These are phyloP conservation scores for Ridgeia piscesae DNA, from an alignment of 1,140 invertebrate genomes.

Conservation along the genomic window DNA sequence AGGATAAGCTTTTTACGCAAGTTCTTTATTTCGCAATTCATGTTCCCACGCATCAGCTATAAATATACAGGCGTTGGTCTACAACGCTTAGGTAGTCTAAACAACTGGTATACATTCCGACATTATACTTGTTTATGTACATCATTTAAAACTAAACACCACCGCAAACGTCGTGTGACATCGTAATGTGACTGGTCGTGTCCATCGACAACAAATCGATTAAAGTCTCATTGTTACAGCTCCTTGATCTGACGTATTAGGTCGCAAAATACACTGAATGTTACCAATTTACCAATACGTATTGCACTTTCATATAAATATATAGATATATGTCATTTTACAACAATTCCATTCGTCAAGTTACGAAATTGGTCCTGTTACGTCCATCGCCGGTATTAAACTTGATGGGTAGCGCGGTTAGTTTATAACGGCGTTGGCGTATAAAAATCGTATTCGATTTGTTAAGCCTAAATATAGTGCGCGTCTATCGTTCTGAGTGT, in stretches of 20 bases:
- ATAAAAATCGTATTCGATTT: neutral
- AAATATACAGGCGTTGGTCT: neutral
- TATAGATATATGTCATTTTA: neutral
- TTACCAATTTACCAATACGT: neutral
- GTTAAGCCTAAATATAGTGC: neutral
- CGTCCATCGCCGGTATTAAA: neutral
- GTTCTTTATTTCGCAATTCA: neutral
- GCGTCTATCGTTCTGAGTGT: neutral
- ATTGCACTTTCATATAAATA: neutral
- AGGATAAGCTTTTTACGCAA: neutral
- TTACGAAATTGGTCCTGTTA: neutral
- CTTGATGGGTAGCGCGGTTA: neutral
- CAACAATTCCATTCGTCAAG: neutral
- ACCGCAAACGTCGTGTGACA: neutral
- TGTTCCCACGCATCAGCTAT: neutral
- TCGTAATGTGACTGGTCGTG: neutral
- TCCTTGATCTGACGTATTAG: neutral
- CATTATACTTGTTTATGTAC: neutral
- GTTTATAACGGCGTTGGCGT: neutral
- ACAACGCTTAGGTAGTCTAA: neutral
- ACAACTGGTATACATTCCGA: neutral
- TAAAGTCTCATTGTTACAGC: neutral
- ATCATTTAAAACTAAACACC: neutral
- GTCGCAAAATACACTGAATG: neutral
- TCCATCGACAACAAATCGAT: neutral